These are phyloP conservation scores for Stenotaenia linearis DNA, from an alignment of 2,888 invertebrate species.

Conservation along the genomic window DNA sequence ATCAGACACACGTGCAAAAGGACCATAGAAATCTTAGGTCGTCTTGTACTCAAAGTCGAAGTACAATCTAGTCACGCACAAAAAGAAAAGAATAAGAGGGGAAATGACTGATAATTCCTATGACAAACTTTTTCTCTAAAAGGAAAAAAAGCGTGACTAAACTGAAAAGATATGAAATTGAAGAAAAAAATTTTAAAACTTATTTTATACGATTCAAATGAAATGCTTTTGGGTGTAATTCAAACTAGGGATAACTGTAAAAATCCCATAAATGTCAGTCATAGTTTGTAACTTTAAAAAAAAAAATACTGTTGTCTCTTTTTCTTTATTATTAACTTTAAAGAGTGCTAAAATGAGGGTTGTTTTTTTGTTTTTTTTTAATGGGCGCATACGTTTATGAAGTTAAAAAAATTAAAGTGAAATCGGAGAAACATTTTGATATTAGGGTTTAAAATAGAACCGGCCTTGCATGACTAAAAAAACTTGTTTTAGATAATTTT, in stretches of 20 bases:
- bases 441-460: not conserved
- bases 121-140: not conserved
- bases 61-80: not conserved
- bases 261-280: not conserved
- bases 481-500: not conserved
- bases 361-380: not conserved
- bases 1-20: not conserved
- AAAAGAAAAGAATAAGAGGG: not conserved
- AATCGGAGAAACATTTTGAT: not conserved
- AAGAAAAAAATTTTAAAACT: not conserved
- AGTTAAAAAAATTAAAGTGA: not conserved
- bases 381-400: not conserved
- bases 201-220: not conserved
- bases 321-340: not conserved
- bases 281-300: not conserved
- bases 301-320: not conserved
- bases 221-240: not conserved
- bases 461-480: not conserved
- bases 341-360: not conserved
- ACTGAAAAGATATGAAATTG: not conserved
- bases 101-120: slow-evolving; percentile 11
- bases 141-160: not conserved
- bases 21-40: not conserved
- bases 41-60: not conserved
- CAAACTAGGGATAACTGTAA: not conserved